Evolutionary conservation across 2,797 vertebrate species (phyloP).

Genomic region (Acomys russatus): DNA sequence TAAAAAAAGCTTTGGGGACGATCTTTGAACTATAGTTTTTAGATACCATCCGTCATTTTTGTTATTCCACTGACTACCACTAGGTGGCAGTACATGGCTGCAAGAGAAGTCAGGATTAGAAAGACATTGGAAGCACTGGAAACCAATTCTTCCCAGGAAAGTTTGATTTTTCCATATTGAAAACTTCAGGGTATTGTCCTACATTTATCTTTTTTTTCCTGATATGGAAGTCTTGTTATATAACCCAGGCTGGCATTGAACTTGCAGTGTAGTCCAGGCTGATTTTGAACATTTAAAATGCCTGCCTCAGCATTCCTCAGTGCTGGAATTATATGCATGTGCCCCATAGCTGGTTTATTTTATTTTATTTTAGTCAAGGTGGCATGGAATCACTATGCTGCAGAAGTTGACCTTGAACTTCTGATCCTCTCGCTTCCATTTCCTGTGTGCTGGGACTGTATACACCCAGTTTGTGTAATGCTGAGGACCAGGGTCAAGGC

Average conservation of each 20-base stretch:
- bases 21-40: neutral
- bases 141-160: slow-evolving; percentile 2
- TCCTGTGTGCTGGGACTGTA: neutral
- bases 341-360: neutral
- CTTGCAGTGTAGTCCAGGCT: too few relatives aligned
- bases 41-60: neutral
- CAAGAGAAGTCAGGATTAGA: neutral
- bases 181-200: slow-evolving; percentile 18
- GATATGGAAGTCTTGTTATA: neutral
- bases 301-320: neutral
- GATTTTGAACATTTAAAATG: neutral
- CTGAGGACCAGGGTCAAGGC: neutral
- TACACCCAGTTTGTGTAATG: neutral
- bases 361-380: neutral
- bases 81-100: slow-evolving; percentile 63
- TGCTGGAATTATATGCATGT: neutral
- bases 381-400: neutral
- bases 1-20: neutral
- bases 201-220: neutral
- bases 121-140: neutral
- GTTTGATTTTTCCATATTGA: slow-evolving; percentile 35
- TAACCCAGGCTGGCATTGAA: neutral
- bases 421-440: neutral
- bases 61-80: slow-evolving; percentile 56
- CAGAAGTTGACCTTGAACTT: neutral